Evolutionary conservation across 2,113 vertebrate genomes (phyloP), one percentile per base, ranked within the genome.

Genomic region (Lycaon pictus): DNA sequence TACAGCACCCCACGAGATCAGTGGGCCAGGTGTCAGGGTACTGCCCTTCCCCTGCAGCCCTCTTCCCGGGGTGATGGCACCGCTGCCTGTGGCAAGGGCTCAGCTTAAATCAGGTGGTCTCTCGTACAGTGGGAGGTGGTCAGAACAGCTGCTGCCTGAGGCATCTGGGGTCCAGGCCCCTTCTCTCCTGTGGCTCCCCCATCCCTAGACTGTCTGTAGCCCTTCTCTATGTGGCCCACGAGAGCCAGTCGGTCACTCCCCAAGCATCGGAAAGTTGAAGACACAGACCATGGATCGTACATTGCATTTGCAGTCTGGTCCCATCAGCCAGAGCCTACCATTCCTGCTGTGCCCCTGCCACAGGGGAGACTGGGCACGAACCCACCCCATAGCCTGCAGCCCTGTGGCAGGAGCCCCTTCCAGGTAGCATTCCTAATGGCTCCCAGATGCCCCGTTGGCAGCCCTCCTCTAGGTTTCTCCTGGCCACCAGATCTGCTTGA

Each of bases 401-500:
- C 25, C 20, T 74, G 20, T 3, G 3, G 4, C 32, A 69, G 29
- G 62, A 20, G 5, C 22, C 29, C 10, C 11, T 53, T 86, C 37
- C 35, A 0, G 19, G 67, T 77, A 3, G 13, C 11, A 12, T 17
- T 11, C 13, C 0, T 23, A 0, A 23, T 16, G 80, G 60, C 20
- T 65, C 11, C 35, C 60, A 17, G 62, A 22, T 11, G 16, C 76
- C 0, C 62, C 29, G 5, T 7, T 53, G 27, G 27, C 65, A 4
- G 22, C 19, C 51, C 32, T 71, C 60, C 63, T 62, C 5, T 37
- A 35, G 56, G 10, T 37, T 48, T 10, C 58, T 51, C 32, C 22
- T 19, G 56, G 71, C 37, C 76, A 53, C 92, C 74, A 53, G 93
- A 23, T 29, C 51, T 95, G 88, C 71, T 58, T 23, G 25, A 43